These are phyloP conservation scores for Exocentrus adspersus DNA, from an alignment of 2,888 invertebrate species.

Conservation along the genomic window DNA sequence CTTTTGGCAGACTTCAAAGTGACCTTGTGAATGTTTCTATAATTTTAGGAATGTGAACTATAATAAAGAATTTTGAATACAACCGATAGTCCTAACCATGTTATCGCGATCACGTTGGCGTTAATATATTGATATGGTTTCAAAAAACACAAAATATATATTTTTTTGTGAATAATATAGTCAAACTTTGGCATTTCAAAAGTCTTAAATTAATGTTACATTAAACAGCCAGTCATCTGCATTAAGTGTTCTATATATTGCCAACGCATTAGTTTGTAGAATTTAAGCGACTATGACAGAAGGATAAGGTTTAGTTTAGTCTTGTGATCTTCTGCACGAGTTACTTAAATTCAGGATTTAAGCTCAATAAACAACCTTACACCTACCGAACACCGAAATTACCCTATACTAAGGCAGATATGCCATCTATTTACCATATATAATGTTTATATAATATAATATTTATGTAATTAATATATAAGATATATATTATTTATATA, in stretches of 20 bases:
- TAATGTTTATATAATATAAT: slow-evolving; percentile 60
- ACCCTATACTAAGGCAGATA: slow-evolving; percentile 61
- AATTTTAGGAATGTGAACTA: slow-evolving; percentile 41
- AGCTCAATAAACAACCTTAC: slow-evolving; percentile 59
- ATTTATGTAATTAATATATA: slow-evolving; percentile 60
- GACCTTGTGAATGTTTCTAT: slow-evolving; percentile 52
- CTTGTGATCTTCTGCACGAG: slow-evolving; percentile 28
- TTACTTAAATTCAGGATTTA: slow-evolving; percentile 46
- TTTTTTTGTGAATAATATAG: slow-evolving; percentile 41
- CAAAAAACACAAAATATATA: slow-evolving; percentile 48
- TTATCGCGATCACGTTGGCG: slow-evolving; percentile 47
- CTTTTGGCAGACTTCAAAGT: slow-evolving; percentile 53
- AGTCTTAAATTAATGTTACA: slow-evolving; percentile 49
- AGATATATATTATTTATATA: slow-evolving; percentile 64
- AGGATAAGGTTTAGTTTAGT: slow-evolving; percentile 24
- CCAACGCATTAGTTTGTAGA: slow-evolving; percentile 40
- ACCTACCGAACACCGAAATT: slow-evolving; percentile 63
- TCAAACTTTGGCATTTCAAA: slow-evolving; percentile 56
- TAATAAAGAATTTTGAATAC: slow-evolving; percentile 28
- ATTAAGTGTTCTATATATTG: slow-evolving; percentile 41
- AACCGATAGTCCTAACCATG: slow-evolving; percentile 37
- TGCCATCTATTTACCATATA: slow-evolving; percentile 58
- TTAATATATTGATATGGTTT: slow-evolving; percentile 52
- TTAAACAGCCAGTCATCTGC: slow-evolving; percentile 45
- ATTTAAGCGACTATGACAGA: slow-evolving; percentile 34